Conservation (phyloP, 2,888 invertebrate species). For the Chloroclysta siterata region DNA sequence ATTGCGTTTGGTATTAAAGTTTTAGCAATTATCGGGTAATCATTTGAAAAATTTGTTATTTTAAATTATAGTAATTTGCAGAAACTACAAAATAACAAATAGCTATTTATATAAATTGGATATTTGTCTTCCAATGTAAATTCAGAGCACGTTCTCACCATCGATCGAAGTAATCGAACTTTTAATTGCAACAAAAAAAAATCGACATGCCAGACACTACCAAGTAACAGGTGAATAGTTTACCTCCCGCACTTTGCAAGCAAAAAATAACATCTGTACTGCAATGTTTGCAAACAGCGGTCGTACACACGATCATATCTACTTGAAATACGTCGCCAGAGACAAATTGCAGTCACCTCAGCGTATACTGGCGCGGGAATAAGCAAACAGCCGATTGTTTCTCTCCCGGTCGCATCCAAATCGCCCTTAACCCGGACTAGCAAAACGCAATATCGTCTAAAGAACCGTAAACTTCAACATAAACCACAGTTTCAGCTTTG, state of each 20-base stretch:
- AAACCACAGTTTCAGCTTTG: constrained; percentile 65
- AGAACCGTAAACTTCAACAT: constrained; percentile 66
- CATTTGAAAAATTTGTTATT: too few species aligned
- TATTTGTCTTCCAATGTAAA: constrained; percentile 34
- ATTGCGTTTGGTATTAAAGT: too few species aligned
- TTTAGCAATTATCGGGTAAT: too few species aligned
- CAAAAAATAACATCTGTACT: constrained; percentile 76
- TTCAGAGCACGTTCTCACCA: constrained; percentile 64
- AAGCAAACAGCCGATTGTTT: constrained; percentile 65
- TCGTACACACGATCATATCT: constrained; percentile 80
- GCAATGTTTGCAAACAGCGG: constrained; percentile 73
- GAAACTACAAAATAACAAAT: background rate
- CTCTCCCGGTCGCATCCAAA: constrained; percentile 52
- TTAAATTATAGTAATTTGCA: too few species aligned
- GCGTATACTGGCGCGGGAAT: constrained; percentile 63
- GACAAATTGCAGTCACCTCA: constrained; percentile 82
- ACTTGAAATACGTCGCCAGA: constrained; percentile 74
- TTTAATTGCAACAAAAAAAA: constrained; percentile 77
- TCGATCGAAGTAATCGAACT: constrained; percentile 64
- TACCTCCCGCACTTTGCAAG: constrained; percentile 66
- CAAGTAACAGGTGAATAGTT: constrained; percentile 73
- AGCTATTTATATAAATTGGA: background rate
- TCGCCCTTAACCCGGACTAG: constrained; percentile 56
- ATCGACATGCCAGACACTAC: constrained; percentile 64
- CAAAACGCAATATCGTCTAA: constrained; percentile 50